These are phyloP conservation scores for Ischnura elegans DNA, from an alignment of 2,888 invertebrate species.

Conservation along the genomic window DNA sequence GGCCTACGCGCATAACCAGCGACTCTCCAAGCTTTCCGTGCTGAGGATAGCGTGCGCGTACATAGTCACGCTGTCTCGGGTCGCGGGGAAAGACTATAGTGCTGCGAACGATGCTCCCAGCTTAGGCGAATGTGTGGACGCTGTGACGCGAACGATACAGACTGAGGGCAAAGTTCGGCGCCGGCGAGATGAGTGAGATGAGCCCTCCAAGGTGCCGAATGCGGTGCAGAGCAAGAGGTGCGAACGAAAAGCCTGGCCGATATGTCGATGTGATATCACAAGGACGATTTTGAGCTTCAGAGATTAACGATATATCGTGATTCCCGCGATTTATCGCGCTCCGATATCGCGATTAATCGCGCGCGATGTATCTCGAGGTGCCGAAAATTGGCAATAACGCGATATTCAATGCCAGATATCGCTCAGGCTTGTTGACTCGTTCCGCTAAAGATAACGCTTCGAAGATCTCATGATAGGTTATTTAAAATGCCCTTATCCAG, in stretches of 20 bases:
- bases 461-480: constrained; percentile 42
- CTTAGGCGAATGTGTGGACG: constrained; percentile 88
- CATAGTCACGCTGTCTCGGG: constrained; percentile 90
- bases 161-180: constrained; percentile 93
- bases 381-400: too few species aligned
- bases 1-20: constrained; percentile 95
- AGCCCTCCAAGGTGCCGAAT: neutral
- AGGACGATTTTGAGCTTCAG: too few species aligned
- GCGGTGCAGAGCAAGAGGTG: neutral
- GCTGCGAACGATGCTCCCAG: constrained; percentile 82
- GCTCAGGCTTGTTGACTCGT: too few species aligned
- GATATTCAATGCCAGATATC: too few species aligned
- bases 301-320: too few species aligned
- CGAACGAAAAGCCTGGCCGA: too few species aligned
- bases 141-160: constrained; percentile 95
- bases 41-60: constrained; percentile 96
- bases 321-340: too few species aligned
- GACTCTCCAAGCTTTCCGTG: constrained; percentile 95
- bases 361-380: too few species aligned
- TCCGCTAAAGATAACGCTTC: neutral
- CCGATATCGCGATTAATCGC: too few species aligned
- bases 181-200: constrained; percentile 86
- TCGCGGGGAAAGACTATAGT: constrained; percentile 86
- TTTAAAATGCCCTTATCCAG: neutral
- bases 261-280: neutral